Base-by-base conservation (phyloP, 2,888 invertebrate genomes). In the Aspidiotus destructor region DNA sequence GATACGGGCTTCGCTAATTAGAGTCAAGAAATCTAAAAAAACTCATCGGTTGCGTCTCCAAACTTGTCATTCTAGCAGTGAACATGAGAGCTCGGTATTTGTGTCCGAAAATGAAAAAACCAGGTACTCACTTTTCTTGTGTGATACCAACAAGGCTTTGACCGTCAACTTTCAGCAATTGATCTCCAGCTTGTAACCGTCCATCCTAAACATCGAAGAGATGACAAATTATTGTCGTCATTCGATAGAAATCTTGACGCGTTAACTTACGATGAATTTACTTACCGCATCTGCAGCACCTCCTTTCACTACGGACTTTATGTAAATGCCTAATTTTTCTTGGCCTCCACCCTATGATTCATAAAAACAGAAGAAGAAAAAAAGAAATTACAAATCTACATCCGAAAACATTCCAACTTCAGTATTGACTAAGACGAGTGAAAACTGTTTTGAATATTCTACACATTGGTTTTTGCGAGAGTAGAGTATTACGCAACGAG, bases 301-400 rank as follows among this genome's bases (percentile, higher is more conserved):
- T 68, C 92, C 95, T 71, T 93, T 87, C 53, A 99, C 97, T 41
- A 99, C 97, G 17, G 96, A 96, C 80, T 99, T 99, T 72, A 99
- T 95, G 80, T 98, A 99, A 77, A 99, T 99, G 60, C 99, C 98
- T 71, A 94, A 81, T 74, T 92, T 86, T 74, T 85, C 84, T 76
- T 89, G 89, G 7, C 86, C 86, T 62, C 86, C 85, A 40, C 89
- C 89, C 84, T 86, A 76, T 15, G 79, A 78, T 70, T 73, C 73
- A 48, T n/a, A 48, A 28, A 28, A 28, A 28, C 28, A 28, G 28
- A 28, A 28, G 5, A 28, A 1, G 28, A 28, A 28, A 28, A 28
- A 28, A 5, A n/a, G n/a, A n/a, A 28, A 28, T 28, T 28, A 28
- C 2, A 28, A 28, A 28, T 28, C 28, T 28, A 28, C 28, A 28